Base-by-base conservation (phyloP, 2,888 invertebrate genomes). In the Leptogaster cylindrica region DNA sequence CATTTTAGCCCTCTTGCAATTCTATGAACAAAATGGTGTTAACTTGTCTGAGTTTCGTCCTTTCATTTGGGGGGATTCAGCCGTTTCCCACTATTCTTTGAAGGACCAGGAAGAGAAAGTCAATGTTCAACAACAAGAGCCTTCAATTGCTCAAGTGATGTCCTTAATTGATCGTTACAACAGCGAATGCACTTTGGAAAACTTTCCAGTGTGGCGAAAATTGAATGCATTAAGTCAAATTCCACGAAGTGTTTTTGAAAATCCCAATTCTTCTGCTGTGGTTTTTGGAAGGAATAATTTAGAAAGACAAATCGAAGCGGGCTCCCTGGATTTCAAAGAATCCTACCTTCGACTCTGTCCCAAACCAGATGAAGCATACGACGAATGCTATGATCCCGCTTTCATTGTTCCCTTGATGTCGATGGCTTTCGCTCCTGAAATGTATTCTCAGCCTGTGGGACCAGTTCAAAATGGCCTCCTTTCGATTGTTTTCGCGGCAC, bases 11-110 rank as follows among this genome's bases (percentile, higher is more conserved):
- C 83, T 93, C 70, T 77, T 93, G 65, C 84, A 87, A 72, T 82
- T 85, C 70, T 91, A 91, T 80, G 90, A 93, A 81, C 81, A 81
- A 68, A 86, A 86, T 75, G 87, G 87, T 61, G 82, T 88, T 68
- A 85, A 86, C 16, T 82, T 91, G 8, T 82, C 84, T 55, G 84
- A 88, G 73, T 90, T 85, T 77, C 88, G 90, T 70, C 95, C 95
- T 0, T 91, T 90, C 74, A 82, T 95, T 0, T 95, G 92, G 90
- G 93, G 94, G 0, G 87, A 88, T 76, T 87, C 90, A 2, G 94
- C 93, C 0, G 87, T 90, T 0, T 87, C 87, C 58, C 88, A 91
- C 77, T 93, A 92, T 76, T 88, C 91, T 1, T 84, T 92, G 0
- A 75, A 74, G 12, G 83, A 84, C 55, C 77, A 82, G 1, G 83